Base-by-base conservation (phyloP, 2,113 vertebrate genomes). In the Drymodes brunneopygia region DNA sequence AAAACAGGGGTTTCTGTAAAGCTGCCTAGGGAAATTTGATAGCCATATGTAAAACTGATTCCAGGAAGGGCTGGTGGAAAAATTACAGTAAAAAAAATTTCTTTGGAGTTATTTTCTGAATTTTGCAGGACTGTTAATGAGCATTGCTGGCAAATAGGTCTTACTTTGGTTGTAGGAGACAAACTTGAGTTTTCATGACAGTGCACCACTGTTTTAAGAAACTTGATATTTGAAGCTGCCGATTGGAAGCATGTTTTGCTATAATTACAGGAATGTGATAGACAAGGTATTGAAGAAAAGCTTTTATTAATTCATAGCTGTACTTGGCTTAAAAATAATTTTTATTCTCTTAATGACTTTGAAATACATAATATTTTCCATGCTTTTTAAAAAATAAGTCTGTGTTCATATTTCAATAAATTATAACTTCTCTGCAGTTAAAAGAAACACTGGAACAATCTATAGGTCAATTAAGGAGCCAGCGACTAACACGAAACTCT, bases 401-500 rank as follows among this genome's bases (percentile, higher is more conserved):
- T 92, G 1, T 78, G 22, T 56, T 93, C 17, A 5, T 44, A 64
- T 94, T 78, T 87, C 67, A 84, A 54, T 75, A 65, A 86, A 64
- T 78, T 94, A 18, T 65, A 40, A 69, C 91, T 97, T 95, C 86
- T 92, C 84, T 95, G 33, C 94, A 99, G 99, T 98, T 99, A 71
- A 99, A 98, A 97, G 99, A 98, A 91, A 98, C 98, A 77, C 97
- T 99, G 96, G 98, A 99, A 93, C 98, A 99, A 40, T 99, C 99
- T 10, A 97, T 99, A 92, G 98, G 96, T 81, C 98, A 99, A 9
- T 96, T 99, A 61, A 98, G 98, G 92, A 98, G 96, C 29, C 98
- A 98, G 71, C 97, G 98, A 62, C 82, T 98, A 73, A 91, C 86
- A 33, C 98, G 93, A 84, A 96, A 94, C 91, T 97, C 97, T 48